Percentiles rank a stretch among this genome's conserved stretches.
Evolutionary conservation across 2,888 invertebrate genomes (phyloP).

Genomic region (Eupithecia subfuscata): DNA sequence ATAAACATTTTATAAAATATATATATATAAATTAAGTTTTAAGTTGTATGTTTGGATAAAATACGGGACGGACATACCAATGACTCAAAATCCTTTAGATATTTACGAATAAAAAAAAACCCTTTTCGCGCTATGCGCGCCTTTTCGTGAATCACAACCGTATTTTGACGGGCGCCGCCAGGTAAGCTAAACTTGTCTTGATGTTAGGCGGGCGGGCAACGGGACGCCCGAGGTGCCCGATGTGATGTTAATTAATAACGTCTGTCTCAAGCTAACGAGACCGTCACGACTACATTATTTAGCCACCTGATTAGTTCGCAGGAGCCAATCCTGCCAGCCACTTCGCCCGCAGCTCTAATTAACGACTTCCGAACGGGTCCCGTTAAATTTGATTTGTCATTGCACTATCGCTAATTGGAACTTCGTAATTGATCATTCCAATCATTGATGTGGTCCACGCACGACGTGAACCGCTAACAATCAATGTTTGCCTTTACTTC

Average conservation of each 20-base stretch:
- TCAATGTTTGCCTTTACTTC: conserved; percentile 61
- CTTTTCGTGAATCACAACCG: background rate
- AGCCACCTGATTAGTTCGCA: conserved; percentile 82
- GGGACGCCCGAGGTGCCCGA: conserved; percentile 44
- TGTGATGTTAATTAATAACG: conserved; percentile 83
- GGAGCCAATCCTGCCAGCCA: conserved; percentile 54
- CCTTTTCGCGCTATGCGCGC: background rate
- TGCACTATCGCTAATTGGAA: conserved; percentile 79
- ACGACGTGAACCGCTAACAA: conserved; percentile 47
- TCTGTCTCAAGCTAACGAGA: conserved; percentile 81
- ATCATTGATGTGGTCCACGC: conserved; percentile 60
- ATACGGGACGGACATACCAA: no score
- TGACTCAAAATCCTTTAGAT: no score
- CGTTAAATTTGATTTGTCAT: conserved; percentile 77
- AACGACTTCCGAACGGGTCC: conserved; percentile 67
- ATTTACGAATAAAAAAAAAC: background rate
- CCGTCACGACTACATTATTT: conserved; percentile 83
- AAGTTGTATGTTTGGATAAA: no score
- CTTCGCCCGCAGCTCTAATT: conserved; percentile 78
- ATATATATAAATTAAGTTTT: no score
- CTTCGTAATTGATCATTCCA: conserved; percentile 70
- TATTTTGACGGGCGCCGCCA: background rate
- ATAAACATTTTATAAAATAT: no score
- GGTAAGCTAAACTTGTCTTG: background rate
- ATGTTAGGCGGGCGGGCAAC: background rate